Evolutionary conservation across 2,797 vertebrate species (phyloP).

Genomic region (Pipistrellus pipistrellus): DNA sequence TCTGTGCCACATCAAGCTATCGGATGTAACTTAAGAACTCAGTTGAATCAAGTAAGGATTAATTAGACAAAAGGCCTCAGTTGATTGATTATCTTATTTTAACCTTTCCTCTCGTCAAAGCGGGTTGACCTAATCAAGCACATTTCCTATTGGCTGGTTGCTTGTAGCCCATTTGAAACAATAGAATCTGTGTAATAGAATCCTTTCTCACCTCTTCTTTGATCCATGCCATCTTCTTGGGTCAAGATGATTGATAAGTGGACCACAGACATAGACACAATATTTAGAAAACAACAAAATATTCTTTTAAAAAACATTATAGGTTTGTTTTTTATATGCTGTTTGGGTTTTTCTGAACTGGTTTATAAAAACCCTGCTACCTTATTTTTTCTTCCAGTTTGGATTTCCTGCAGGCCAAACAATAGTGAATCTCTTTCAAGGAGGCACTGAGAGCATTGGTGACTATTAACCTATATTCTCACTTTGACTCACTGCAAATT

Average conservation of each 20-base stretch:
- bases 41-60: slow-evolving; percentile 59
- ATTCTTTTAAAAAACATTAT: slow-evolving; percentile 13
- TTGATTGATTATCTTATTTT: slow-evolving; percentile 29
- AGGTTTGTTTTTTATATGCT: slow-evolving; percentile 27
- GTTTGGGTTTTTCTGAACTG: slow-evolving; percentile 48
- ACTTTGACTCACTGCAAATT: slow-evolving; percentile 40
- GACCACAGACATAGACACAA: slow-evolving; percentile 34
- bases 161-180: slow-evolving; percentile 51
- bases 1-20: slow-evolving; percentile 55
- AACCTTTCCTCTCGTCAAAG: slow-evolving; percentile 35
- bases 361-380: slow-evolving; percentile 1
- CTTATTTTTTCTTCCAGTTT: slow-evolving; percentile 42
- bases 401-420: slow-evolving; percentile 43
- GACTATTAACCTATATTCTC: slow-evolving; percentile 8
- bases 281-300: no score
- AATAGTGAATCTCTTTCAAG: slow-evolving; percentile 52
- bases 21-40: slow-evolving; percentile 50
- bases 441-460: neutral
- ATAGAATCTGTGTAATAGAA: slow-evolving; percentile 35
- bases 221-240: slow-evolving; percentile 17
- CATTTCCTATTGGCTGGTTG: slow-evolving; percentile 42
- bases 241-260: slow-evolving; percentile 42
- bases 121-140: slow-evolving; percentile 18
- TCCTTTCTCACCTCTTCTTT: slow-evolving; percentile 7
- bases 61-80: slow-evolving; percentile 44